A percentile compares a stretch with the other conserved stretches of the same genome.
These are phyloP conservation scores for Zosterops hypoxanthus DNA, from an alignment of 2,113 vertebrate genomes.

Conservation along the genomic window DNA sequence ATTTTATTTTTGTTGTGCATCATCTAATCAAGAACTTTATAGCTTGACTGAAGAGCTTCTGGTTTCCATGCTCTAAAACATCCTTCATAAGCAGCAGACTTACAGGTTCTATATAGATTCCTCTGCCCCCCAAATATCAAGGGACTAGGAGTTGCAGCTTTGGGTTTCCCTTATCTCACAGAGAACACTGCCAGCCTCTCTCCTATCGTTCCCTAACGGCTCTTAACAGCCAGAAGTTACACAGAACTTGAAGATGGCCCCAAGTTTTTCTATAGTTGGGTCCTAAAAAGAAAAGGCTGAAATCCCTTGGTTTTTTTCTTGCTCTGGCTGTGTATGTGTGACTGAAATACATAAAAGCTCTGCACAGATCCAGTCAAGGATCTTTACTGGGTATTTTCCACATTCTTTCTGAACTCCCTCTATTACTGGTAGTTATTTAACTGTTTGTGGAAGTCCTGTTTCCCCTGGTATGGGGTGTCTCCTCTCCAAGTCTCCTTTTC, in stretches of 20 bases:
- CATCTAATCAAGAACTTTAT: background rate
- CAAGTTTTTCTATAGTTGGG: background rate
- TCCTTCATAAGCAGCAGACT: background rate
- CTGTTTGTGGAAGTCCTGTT: background rate
- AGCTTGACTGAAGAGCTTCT: background rate
- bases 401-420: background rate
- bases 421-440: background rate
- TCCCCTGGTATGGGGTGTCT: background rate
- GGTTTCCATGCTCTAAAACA: background rate
- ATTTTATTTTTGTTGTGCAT: background rate
- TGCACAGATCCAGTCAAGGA: background rate
- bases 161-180: conserved; percentile 19
- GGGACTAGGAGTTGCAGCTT: background rate
- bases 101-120: background rate
- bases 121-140: background rate
- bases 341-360: background rate
- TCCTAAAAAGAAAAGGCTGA: background rate
- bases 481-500: background rate
- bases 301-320: background rate
- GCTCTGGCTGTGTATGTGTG: background rate
- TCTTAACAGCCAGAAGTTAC: conserved; percentile 21
- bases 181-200: background rate
- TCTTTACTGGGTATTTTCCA: background rate
- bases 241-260: background rate
- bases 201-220: conserved; percentile 5